Percentiles rank a stretch among this genome's conserved stretches.
phyloP scores from a whole-genome alignment of 1,140 invertebrate species.

The Leptopilina boulardi region DNA sequence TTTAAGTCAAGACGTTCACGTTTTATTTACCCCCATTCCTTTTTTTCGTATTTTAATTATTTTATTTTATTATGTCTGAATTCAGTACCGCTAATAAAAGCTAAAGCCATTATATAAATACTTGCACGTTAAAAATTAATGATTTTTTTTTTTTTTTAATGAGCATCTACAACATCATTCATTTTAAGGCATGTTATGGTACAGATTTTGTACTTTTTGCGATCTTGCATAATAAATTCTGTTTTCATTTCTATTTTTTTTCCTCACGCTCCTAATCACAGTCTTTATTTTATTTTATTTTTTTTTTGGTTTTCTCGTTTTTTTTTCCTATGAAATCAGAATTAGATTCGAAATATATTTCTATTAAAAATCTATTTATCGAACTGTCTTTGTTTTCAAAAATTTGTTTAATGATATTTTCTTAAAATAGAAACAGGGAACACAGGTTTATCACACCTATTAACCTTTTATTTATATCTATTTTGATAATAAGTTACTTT shows the following conservation, averaged over 20 bases:
- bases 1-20: slow-evolving; percentile 48
- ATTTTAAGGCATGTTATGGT: slow-evolving; percentile 57
- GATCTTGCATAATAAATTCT: background rate
- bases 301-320: no score
- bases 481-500: no score
- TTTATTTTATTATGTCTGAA: slow-evolving; percentile 26
- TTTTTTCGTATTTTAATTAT: background rate
- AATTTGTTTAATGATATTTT: no score
- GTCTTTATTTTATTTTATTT: no score
- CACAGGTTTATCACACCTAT: no score
- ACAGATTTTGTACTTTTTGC: slow-evolving; percentile 59
- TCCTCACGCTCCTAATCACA: background rate
- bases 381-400: no score
- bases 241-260: background rate
- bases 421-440: no score
- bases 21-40: background rate
- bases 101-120: background rate
- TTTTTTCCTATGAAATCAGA: background rate
- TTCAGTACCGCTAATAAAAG: slow-evolving; percentile 30
- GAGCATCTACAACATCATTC: background rate
- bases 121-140: slow-evolving; percentile 6
- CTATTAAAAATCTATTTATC: no score
- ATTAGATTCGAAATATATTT: background rate
- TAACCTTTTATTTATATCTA: no score
- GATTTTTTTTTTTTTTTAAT: background rate